These are phyloP conservation scores for Hemibagrus wyckioides DNA, from an alignment of 2,113 vertebrate genomes.

Conservation along the genomic window DNA sequence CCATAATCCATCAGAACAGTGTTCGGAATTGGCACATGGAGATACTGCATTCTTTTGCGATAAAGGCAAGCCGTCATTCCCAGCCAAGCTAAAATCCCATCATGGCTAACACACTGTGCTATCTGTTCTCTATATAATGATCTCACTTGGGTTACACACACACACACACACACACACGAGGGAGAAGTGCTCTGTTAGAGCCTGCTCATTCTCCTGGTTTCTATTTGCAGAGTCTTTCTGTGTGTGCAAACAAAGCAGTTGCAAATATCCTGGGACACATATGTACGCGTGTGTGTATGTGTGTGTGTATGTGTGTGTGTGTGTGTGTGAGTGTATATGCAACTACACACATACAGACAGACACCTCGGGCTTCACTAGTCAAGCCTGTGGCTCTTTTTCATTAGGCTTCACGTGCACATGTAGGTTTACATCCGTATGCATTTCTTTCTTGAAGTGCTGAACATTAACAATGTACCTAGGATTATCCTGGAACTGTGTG, in stretches of 20 bases:
- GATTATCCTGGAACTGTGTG: not conserved
- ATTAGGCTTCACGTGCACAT: slow-evolving; percentile 28
- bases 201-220: slow-evolving; percentile 37
- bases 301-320: not conserved
- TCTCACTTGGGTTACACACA: slow-evolving; percentile 36
- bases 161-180: slow-evolving; percentile 18
- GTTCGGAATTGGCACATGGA: slow-evolving; percentile 8
- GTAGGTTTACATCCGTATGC: not conserved
- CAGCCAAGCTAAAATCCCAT: slow-evolving; percentile 37
- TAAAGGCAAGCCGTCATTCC: slow-evolving; percentile 27
- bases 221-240: slow-evolving; percentile 38
- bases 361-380: slow-evolving; percentile 35
- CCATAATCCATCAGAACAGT: slow-evolving; percentile 21
- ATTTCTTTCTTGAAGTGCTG: not conserved
- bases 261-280: slow-evolving; percentile 39
- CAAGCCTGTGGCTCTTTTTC: slow-evolving; percentile 23
- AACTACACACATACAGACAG: not conserved
- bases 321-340: not conserved
- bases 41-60: slow-evolving; percentile 29
- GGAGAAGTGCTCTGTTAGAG: slow-evolving; percentile 37
- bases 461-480: not conserved
- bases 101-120: slow-evolving; percentile 39
- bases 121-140: slow-evolving; percentile 50
- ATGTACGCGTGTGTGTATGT: slow-evolving; percentile 20
- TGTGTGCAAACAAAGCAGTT: slow-evolving; percentile 43